Evolutionary conservation across 2,888 invertebrate species (phyloP).

Genomic region (Pseudanteris insignis): DNA sequence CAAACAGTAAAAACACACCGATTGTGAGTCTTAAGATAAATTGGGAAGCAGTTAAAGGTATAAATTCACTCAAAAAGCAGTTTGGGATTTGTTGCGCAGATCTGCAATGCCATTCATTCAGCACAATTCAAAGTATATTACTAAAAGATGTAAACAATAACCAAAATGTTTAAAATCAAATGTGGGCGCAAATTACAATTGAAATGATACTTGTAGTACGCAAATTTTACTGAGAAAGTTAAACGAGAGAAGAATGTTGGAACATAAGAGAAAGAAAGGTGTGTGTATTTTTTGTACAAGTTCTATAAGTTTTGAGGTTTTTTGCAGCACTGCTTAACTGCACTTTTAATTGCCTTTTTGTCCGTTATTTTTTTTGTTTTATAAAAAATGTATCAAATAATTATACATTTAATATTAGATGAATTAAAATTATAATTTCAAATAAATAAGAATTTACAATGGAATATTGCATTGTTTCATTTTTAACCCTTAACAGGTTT

Average conservation of each 20-base stretch:
- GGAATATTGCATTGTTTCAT: neutral
- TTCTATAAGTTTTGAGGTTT: constrained; percentile 19
- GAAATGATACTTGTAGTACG: too few relatives aligned
- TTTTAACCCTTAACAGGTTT: neutral
- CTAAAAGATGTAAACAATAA: too few relatives aligned
- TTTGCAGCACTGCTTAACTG: constrained; percentile 31
- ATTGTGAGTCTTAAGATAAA: too few relatives aligned
- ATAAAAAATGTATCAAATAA: constrained; percentile 16
- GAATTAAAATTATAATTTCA: constrained; percentile 22
- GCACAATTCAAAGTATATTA: too few relatives aligned
- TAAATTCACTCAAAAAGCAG: too few relatives aligned
- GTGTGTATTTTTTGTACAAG: constrained; percentile 12
- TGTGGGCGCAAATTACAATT: too few relatives aligned
- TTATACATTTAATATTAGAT: constrained; percentile 22
- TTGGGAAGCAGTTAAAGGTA: too few relatives aligned
- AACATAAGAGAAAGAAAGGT: neutral
- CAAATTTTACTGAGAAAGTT: too few relatives aligned
- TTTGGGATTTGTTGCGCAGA: too few relatives aligned
- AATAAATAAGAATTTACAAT: constrained; percentile 26
- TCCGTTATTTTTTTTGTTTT: constrained; percentile 20
- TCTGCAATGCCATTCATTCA: too few relatives aligned
- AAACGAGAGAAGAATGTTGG: neutral
- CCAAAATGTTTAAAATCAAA: too few relatives aligned
- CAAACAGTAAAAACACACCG: too few relatives aligned
- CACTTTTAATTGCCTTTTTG: constrained; percentile 14